Evolutionary conservation across 1,140 invertebrate species (phyloP).

Genomic region (Oryzaephilus surinamensis): DNA sequence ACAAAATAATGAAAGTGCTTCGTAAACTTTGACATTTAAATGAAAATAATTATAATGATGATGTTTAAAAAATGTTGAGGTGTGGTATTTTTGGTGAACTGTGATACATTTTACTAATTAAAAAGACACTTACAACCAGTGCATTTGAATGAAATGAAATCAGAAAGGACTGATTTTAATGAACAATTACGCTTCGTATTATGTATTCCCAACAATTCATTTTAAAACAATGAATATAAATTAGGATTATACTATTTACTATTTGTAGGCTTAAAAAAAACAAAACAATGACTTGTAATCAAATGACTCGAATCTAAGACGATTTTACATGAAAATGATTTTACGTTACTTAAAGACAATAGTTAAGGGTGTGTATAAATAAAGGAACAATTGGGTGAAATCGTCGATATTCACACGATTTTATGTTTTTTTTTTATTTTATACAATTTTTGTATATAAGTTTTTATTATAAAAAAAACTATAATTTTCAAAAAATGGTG

Average conservation of each 20-base stretch:
- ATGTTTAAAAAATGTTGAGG: slow-evolving; percentile 13
- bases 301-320: too few species aligned
- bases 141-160: slow-evolving; percentile 8
- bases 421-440: too few species aligned
- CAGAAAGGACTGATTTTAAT: slow-evolving; percentile 5
- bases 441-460: too few species aligned
- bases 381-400: too few species aligned
- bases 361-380: too few species aligned
- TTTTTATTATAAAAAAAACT: too few species aligned
- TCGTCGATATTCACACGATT: too few species aligned
- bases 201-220: slow-evolving; percentile 6
- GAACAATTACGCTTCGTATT: slow-evolving; percentile 22
- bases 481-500: too few species aligned
- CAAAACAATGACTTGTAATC: slow-evolving; percentile 6
- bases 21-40: slow-evolving; percentile 7
- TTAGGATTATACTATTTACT: too few species aligned
- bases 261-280: not conserved
- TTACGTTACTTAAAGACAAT: too few species aligned
- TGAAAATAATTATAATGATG: not conserved
- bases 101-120: slow-evolving; percentile 25
- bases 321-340: too few species aligned
- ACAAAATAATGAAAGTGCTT: slow-evolving; percentile 18
- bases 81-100: slow-evolving; percentile 31
- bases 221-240: too few species aligned
- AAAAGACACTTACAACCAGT: slow-evolving; percentile 1